Evolutionary conservation across 2,888 invertebrate genomes (phyloP), one percentile per base, ranked within the genome.

Genomic region (Lepas anatifera): DNA sequence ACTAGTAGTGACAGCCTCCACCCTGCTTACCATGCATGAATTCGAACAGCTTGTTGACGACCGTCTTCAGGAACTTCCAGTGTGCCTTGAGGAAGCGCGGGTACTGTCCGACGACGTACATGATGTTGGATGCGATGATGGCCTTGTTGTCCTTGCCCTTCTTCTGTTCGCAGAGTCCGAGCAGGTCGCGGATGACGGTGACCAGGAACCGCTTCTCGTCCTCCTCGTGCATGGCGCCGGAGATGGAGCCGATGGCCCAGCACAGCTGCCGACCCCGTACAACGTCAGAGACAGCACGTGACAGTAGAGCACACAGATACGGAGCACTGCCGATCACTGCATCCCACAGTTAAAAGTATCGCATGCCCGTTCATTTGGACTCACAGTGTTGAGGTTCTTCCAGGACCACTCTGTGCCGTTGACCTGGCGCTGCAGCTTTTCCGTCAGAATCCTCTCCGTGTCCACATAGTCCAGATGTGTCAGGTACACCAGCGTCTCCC

Each of bases 61-160:
- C 99, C 68, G 99, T 99, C 85, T 99, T 99, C 74, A 99, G 85
- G 82, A 99, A 99, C 80, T 96, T 95, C 99, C 99, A 99, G 81
- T 99, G 99, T n/a, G 96, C 97, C 76, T 96, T 85, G 73, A 99
- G 84, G 83, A 99, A 99, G 72, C 98, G 64, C 64, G 99, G 99
- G 83, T 99, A 99, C 81, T 99, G 99, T 4, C 99, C 99, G 69
- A 99, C 99, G 72, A 99, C 98, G 82, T 99, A 98, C 99, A 99
- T 99, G 74, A 99, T 99, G 82, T 99, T 99, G 74, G 97, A 97
- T 25, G 99, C 99, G 78, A 99, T 97, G 75, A 99, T 99, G 71
- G 99, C 99, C 82, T 99, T 99, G 82, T 99, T 99, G 83, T 99
- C 98, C 84, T 99, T 99, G 69, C 96, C 89, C 76, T 98, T 90